A percentile compares a stretch with the other conserved stretches of the same genome.
Evolutionary conservation across 2,888 invertebrate species (phyloP).

Genomic region (Drosophila cognata): DNA sequence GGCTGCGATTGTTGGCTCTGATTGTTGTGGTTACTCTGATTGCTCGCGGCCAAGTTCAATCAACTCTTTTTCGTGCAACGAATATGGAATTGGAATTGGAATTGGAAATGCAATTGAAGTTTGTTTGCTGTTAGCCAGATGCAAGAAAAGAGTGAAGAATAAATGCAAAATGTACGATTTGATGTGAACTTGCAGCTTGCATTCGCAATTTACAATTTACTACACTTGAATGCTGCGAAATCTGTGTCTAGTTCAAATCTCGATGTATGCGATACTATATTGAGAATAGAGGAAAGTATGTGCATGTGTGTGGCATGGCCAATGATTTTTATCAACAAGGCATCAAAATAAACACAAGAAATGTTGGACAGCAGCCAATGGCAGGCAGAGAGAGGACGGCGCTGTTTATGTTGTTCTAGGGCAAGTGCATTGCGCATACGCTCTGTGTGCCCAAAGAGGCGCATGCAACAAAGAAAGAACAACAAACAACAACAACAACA

Average conservation of each 20-base stretch:
- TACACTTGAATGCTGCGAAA: constrained; percentile 29
- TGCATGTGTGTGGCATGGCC: constrained; percentile 2
- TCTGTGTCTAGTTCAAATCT: constrained; percentile 38
- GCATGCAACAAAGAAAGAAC: constrained; percentile 17
- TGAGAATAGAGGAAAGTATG: background rate
- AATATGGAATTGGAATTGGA: background rate
- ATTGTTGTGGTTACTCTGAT: background rate
- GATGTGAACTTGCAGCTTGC: constrained; percentile 17
- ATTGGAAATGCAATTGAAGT: background rate
- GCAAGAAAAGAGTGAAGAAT: background rate
- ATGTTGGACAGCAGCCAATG: constrained; percentile 33
- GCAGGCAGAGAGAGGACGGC: constrained; percentile 11
- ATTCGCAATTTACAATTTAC: constrained; percentile 23
- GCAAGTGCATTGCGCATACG: constrained; percentile 56
- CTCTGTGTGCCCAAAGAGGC: constrained; percentile 22
- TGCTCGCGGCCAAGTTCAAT: constrained; percentile 6
- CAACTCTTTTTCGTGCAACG: constrained; percentile 9
- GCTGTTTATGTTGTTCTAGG: constrained; percentile 33
- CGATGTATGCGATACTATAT: constrained; percentile 12
- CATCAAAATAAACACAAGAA: constrained; percentile 41
- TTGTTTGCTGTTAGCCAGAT: background rate
- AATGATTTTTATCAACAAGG: constrained; percentile 51
- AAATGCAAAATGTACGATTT: background rate
- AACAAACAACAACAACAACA: constrained; percentile 20
- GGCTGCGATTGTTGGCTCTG: background rate